Evolutionary conservation across 2,888 invertebrate species (phyloP).

Genomic region (Rhynchonema sp.): DNA sequence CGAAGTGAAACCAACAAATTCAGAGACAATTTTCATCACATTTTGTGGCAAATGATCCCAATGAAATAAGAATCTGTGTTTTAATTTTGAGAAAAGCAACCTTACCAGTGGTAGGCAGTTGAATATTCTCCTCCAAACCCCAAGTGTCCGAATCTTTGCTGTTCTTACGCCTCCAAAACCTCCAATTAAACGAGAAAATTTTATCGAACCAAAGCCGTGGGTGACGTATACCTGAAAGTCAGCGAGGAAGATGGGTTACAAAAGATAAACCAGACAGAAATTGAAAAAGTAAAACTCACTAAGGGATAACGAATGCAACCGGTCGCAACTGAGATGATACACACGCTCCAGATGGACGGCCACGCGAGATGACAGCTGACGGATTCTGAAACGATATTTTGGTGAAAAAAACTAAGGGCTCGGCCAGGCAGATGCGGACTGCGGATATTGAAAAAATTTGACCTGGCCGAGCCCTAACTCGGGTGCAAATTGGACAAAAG

Average conservation of each 20-base stretch:
- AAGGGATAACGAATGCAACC: not conserved
- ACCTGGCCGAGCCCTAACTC: too few relatives aligned
- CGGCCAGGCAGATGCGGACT: too few relatives aligned
- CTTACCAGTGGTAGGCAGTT: not conserved
- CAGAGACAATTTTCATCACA: too few relatives aligned
- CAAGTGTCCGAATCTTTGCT: not conserved
- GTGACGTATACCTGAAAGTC: not conserved
- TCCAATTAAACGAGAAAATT: not conserved
- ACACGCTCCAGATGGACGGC: not conserved
- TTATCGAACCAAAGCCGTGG: not conserved
- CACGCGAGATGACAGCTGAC: not conserved
- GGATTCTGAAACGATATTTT: not conserved
- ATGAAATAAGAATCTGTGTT: too few relatives aligned
- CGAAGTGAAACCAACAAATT: too few relatives aligned
- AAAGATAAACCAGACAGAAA: too few relatives aligned
- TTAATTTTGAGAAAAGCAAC: too few relatives aligned
- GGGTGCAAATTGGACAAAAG: too few relatives aligned
- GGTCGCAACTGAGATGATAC: not conserved
- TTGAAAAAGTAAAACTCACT: too few relatives aligned
- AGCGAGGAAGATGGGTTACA: not conserved
- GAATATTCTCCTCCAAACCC: not conserved
- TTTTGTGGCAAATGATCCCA: too few relatives aligned
- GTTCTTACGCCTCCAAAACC: not conserved
- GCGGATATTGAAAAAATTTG: too few relatives aligned
- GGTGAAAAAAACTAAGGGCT: not conserved